phyloP scores from a whole-genome alignment of 1,140 invertebrate genomes.

The Xylocopa sonorina region DNA sequence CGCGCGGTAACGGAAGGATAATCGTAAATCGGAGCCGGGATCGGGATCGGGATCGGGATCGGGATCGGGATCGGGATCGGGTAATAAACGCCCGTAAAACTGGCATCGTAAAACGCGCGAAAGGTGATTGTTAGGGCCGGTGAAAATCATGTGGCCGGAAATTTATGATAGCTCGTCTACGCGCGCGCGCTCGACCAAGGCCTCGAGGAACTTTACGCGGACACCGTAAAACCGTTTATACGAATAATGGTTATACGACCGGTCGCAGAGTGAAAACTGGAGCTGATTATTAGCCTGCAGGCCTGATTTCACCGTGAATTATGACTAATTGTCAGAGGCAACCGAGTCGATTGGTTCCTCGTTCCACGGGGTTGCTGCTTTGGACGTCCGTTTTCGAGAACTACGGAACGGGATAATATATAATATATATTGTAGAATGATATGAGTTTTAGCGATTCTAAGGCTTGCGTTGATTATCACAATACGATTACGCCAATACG shows the following conservation, averaged over 20 bases:
- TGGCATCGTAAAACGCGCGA: background rate
- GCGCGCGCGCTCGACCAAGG: background rate
- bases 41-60: background rate
- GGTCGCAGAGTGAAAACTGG: background rate
- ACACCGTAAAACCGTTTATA: constrained; percentile 18
- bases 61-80: too few species aligned
- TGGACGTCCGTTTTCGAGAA: too few species aligned
- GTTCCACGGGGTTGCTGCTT: background rate
- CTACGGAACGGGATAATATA: too few species aligned
- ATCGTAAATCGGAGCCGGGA: background rate
- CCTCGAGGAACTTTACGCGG: background rate
- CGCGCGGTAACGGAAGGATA: background rate
- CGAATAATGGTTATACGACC: constrained; percentile 21
- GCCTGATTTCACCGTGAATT: constrained; percentile 21
- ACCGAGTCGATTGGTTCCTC: background rate
- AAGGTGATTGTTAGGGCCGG: background rate
- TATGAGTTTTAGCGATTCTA: too few species aligned
- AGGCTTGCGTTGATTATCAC: too few species aligned
- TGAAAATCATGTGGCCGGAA: constrained; percentile 10
- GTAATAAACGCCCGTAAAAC: constrained; percentile 28
- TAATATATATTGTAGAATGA: too few species aligned
- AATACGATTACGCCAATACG: too few species aligned
- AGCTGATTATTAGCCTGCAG: constrained; percentile 4
- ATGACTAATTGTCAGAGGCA: constrained; percentile 13
- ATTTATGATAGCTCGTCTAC: constrained; percentile 16